These are phyloP conservation scores for Tenthredo mesomela DNA, from an alignment of 2,888 invertebrate genomes.

Conservation along the genomic window DNA sequence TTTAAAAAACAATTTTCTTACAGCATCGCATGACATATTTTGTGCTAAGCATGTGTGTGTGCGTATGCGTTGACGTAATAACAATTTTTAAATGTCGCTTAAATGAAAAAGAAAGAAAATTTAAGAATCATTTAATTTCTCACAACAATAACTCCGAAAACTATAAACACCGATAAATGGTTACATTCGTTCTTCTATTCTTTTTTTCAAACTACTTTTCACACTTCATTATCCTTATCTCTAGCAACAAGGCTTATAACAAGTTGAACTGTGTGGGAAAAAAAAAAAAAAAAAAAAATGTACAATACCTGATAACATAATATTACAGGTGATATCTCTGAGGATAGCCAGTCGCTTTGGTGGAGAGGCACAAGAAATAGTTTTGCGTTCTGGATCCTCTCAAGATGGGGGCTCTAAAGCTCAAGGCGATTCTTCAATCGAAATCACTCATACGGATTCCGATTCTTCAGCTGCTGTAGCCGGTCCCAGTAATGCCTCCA, in stretches of 20 bases:
- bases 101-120: not conserved
- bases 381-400: constrained; percentile 81
- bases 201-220: not conserved
- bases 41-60: constrained; percentile 6
- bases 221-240: not conserved
- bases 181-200: not conserved
- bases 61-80: not conserved
- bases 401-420: constrained; percentile 73
- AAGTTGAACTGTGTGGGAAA: not conserved
- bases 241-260: not conserved
- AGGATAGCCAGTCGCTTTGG: constrained; percentile 83
- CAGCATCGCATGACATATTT: not conserved
- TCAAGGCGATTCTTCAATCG: constrained; percentile 68
- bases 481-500: constrained; percentile 74
- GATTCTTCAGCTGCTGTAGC: constrained; percentile 71
- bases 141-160: not conserved
- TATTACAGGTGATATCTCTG: constrained; percentile 81
- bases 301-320: constrained; percentile 43
- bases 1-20: not conserved
- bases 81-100: not conserved
- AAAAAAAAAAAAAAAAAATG: not conserved
- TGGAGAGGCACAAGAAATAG: constrained; percentile 86
- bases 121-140: not conserved
- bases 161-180: not conserved
- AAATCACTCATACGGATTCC: constrained; percentile 65